Conservation (phyloP, 2,113 vertebrate species). For the Trachemys scripta region DNA sequence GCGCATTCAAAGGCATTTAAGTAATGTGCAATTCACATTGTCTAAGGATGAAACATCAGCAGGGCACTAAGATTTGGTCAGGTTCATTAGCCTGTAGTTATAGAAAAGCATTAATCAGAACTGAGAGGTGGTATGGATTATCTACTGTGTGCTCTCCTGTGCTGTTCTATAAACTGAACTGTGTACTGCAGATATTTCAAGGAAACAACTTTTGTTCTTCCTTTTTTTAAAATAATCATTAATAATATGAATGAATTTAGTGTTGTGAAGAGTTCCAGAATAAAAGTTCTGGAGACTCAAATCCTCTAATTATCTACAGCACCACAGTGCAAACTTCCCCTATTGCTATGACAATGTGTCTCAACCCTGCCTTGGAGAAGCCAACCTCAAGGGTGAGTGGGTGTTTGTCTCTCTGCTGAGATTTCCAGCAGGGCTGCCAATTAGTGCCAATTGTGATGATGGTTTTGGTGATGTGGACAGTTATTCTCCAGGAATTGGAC, state of each 20-base stretch:
- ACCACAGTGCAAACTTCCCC: background rate
- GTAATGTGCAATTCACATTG: background rate
- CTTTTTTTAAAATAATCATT: background rate
- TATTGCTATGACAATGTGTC: conserved; percentile 38
- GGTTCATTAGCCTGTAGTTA: background rate
- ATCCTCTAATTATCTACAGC: conserved; percentile 24
- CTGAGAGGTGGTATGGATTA: conserved; percentile 12
- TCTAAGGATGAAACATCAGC: background rate
- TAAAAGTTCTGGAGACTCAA: background rate
- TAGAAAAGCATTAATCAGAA: background rate
- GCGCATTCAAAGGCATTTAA: background rate
- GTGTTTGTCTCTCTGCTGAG: conserved; percentile 27
- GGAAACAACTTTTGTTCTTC: background rate
- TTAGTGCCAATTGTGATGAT: conserved; percentile 17
- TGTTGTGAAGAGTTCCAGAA: conserved; percentile 31
- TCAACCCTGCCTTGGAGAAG: conserved; percentile 8
- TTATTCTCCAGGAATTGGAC: background rate
- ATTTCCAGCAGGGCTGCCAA: conserved; percentile 3
- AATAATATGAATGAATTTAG: background rate
- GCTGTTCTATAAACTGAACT: background rate
- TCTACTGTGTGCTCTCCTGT: background rate
- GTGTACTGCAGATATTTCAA: background rate
- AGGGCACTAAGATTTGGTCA: conserved; percentile 3
- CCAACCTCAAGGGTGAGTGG: conserved; percentile 5
- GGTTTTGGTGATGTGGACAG: background rate